Evolutionary conservation across 1,140 invertebrate species (phyloP).

Genomic region (Zaprionus inermis): DNA sequence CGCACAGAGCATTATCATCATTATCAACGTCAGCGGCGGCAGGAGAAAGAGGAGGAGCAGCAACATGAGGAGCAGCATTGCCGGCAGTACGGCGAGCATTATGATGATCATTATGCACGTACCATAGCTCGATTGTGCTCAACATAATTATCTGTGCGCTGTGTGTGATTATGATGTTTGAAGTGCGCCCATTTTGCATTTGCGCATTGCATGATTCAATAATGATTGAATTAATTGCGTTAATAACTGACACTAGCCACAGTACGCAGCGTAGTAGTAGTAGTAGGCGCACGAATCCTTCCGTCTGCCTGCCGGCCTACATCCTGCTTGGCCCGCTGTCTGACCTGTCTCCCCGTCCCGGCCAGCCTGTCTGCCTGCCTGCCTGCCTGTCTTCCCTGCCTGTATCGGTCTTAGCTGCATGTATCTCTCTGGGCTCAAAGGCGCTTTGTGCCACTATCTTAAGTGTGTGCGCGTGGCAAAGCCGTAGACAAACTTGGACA

Average conservation of each 20-base stretch:
- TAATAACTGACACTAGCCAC: conserved; percentile 83
- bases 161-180: conserved; percentile 61
- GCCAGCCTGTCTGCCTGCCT: conserved; percentile 27
- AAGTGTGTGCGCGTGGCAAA: conserved; percentile 76
- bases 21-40: conserved; percentile 50
- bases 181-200: conserved; percentile 73
- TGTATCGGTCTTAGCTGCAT: background rate
- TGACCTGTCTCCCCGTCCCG: conserved; percentile 13
- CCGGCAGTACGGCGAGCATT: conserved; percentile 5
- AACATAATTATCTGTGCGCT: conserved; percentile 60
- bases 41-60: too few species aligned
- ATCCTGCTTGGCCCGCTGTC: conserved; percentile 27
- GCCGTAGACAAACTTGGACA: conserved; percentile 60
- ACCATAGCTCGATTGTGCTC: conserved; percentile 45
- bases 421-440: conserved; percentile 58
- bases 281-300: conserved; percentile 5
- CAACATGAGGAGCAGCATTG: conserved; percentile 5
- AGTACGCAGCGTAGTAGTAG: conserved; percentile 21
- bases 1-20: conserved; percentile 53
- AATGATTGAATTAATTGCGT: conserved; percentile 84
- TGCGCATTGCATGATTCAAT: conserved; percentile 83
- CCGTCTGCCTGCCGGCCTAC: conserved; percentile 10
- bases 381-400: conserved; percentile 8
- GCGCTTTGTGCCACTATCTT: conserved; percentile 75
- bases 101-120: conserved; percentile 29